Evolutionary conservation across 2,888 invertebrate genomes (phyloP).

Genomic region (Drosophila melanocephala): DNA sequence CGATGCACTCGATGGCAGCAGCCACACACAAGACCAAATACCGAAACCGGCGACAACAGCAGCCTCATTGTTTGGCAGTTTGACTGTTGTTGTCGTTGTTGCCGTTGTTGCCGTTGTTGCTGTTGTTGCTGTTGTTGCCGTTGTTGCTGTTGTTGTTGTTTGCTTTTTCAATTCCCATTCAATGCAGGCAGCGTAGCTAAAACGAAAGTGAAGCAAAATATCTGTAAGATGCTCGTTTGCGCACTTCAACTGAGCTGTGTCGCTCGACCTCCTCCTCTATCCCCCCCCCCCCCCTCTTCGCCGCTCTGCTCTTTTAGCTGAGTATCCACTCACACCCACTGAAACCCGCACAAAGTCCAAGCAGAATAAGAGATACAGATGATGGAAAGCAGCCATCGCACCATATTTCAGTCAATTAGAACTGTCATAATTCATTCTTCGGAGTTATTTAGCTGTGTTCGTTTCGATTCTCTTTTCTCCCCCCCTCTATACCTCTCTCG

Average conservation of each 20-base stretch:
- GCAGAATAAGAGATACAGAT: conserved; percentile 39
- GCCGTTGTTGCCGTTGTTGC: neutral
- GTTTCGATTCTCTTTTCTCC: conserved; percentile 19
- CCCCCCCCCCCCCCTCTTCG: neutral
- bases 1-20: conserved; percentile 50
- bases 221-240: conserved; percentile 73
- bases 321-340: conserved; percentile 25
- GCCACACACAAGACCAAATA: conserved; percentile 16
- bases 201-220: conserved; percentile 77
- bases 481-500: neutral
- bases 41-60: conserved; percentile 40
- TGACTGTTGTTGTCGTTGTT: conserved; percentile 3
- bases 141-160: conserved; percentile 11
- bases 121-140: neutral
- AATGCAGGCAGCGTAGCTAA: conserved; percentile 70
- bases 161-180: conserved; percentile 64
- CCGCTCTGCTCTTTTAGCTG: neutral
- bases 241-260: conserved; percentile 49
- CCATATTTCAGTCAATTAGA: conserved; percentile 85
- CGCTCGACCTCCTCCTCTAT: conserved; percentile 11
- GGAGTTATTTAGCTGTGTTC: conserved; percentile 78
- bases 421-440: conserved; percentile 85
- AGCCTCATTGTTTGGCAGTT: conserved; percentile 46
- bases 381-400: conserved; percentile 83
- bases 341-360: conserved; percentile 57